Evolutionary conservation across 2,113 vertebrate species (phyloP).

Genomic region (Lucifuga dentata): DNA sequence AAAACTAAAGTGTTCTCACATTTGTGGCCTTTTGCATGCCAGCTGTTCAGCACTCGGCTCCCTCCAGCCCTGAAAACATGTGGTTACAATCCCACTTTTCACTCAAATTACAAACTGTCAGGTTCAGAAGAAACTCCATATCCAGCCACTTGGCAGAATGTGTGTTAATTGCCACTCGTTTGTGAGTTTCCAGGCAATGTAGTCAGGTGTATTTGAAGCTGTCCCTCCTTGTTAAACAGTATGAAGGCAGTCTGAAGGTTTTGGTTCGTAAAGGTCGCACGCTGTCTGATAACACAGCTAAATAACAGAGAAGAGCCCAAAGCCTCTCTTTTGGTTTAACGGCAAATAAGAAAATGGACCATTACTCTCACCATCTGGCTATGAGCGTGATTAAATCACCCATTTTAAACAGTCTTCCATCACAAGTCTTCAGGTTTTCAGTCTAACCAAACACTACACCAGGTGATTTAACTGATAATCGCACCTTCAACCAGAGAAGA

Average conservation of each 20-base stretch:
- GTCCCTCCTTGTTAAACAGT: constrained; percentile 15
- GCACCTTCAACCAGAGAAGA: too few species aligned
- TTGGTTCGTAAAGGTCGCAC: background rate
- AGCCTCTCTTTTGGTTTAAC: too few species aligned
- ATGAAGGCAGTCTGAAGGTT: background rate
- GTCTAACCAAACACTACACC: too few species aligned
- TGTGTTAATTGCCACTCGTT: constrained; percentile 71
- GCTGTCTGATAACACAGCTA: background rate
- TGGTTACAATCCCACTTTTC: constrained; percentile 70
- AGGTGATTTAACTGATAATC: too few species aligned
- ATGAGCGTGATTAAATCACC: too few species aligned
- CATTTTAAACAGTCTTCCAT: too few species aligned
- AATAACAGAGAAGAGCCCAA: too few species aligned
- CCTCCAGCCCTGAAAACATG: constrained; percentile 59
- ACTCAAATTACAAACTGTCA: constrained; percentile 73
- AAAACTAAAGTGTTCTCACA: constrained; percentile 24
- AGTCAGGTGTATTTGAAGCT: constrained; percentile 27
- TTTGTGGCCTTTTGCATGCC: constrained; percentile 44
- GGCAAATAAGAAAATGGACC: too few species aligned
- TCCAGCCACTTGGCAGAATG: constrained; percentile 56
- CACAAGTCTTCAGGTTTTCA: too few species aligned
- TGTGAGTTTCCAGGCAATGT: constrained; percentile 47
- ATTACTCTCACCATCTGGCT: too few species aligned
- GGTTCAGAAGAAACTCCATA: constrained; percentile 58
- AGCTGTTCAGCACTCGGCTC: constrained; percentile 52